Evolutionary conservation across 2,888 invertebrate species (phyloP).

Genomic region (Heteromyza rotundicornis): DNA sequence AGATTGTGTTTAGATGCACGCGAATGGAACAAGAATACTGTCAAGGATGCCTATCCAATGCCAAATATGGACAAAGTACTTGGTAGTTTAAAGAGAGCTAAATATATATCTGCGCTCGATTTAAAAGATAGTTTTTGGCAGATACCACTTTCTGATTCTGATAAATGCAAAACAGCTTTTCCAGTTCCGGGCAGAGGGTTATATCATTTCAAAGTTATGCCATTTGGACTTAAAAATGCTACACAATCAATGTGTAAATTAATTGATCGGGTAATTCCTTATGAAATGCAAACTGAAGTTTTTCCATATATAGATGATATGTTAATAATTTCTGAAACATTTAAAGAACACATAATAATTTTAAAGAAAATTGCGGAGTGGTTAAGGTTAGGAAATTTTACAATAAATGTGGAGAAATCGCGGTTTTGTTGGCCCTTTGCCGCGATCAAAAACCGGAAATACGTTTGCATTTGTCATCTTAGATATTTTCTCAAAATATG

Average conservation of each 20-base stretch:
- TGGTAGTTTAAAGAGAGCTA: conserved; percentile 3
- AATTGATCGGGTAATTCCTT: conserved; percentile 27
- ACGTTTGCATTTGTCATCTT: neutral
- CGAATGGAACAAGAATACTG: conserved; percentile 2
- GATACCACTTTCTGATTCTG: neutral
- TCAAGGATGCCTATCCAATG: conserved; percentile 13
- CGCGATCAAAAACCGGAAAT: conserved; percentile 5
- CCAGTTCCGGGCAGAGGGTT: conserved; percentile 4
- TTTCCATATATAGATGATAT: conserved; percentile 19
- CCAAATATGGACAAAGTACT: conserved; percentile 13
- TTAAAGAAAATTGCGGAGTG: conserved; percentile 7
- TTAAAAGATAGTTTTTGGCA: conserved; percentile 1
- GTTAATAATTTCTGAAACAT: conserved; percentile 10
- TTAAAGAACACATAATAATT: neutral
- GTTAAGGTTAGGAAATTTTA: conserved; percentile 8
- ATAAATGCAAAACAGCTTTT: conserved; percentile 13
- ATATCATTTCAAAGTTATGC: conserved; percentile 15
- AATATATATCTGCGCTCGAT: conserved; percentile 11
- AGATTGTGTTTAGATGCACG: conserved; percentile 6
- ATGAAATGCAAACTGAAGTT: conserved; percentile 9
- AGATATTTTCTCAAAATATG: too few species aligned
- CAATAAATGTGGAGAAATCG: conserved; percentile 16
- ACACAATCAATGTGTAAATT: conserved; percentile 22
- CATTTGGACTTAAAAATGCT: conserved; percentile 11
- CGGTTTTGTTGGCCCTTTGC: conserved; percentile 1